Percentiles rank a stretch among this genome's conserved stretches.
These are phyloP conservation scores for Eptatretus atami DNA, from an alignment of 2,797 vertebrate genomes.

Conservation along the genomic window DNA sequence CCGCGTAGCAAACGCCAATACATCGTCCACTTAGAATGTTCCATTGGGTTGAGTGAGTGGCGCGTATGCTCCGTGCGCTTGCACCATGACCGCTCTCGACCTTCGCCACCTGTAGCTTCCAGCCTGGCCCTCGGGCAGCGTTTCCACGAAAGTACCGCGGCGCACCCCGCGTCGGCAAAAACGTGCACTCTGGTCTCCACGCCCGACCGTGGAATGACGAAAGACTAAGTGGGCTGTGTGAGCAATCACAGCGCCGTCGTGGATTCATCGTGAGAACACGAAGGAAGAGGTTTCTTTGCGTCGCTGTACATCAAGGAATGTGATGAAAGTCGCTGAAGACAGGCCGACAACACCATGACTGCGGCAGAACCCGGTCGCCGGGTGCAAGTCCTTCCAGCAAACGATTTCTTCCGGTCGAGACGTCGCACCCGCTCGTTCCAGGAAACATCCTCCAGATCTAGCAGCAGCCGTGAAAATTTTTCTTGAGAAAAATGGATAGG, in stretches of 20 bases:
- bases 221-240: conserved; percentile 62
- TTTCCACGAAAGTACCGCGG: conserved; percentile 37
- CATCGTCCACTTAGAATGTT: conserved; percentile 66
- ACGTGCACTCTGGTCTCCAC: conserved; percentile 18
- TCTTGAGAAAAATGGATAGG: conserved; percentile 18
- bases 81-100: conserved; percentile 27
- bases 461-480: conserved; percentile 56
- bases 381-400: conserved; percentile 29
- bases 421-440: conserved; percentile 38
- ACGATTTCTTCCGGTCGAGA: conserved; percentile 28
- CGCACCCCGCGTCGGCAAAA: conserved; percentile 37
- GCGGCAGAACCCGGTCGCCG: conserved; percentile 51
- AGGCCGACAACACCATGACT: conserved; percentile 22
- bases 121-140: conserved; percentile 16
- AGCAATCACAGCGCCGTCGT: conserved; percentile 23
- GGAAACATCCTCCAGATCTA: conserved; percentile 75
- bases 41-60: conserved; percentile 64
- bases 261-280: conserved; percentile 11
- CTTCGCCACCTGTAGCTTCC: conserved; percentile 19
- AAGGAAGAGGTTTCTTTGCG: too few relatives aligned
- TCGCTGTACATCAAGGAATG: too few relatives aligned
- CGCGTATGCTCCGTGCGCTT: conserved; percentile 46
- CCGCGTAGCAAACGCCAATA: conserved; percentile 62
- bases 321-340: conserved; percentile 10
- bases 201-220: conserved; percentile 14